These are phyloP conservation scores for Collichthys lucidus DNA, from an alignment of 2,113 vertebrate genomes.

Conservation along the genomic window DNA sequence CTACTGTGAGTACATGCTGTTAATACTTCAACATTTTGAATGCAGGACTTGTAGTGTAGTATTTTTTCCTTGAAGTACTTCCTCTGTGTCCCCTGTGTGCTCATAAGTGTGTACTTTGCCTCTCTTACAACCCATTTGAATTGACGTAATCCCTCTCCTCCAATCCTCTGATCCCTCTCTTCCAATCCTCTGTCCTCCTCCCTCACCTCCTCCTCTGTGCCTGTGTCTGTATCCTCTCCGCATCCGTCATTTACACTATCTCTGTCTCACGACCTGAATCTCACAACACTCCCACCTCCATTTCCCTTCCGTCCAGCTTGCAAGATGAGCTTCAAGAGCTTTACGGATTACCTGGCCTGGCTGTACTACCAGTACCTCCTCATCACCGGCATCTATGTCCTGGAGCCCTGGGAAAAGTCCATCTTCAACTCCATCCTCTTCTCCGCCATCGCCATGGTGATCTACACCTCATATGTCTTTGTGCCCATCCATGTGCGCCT, in stretches of 20 bases:
- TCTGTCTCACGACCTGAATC: conserved; percentile 1
- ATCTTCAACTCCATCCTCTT: conserved; percentile 93
- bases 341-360: conserved; percentile 93
- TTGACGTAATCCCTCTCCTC: background rate
- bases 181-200: background rate
- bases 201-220: background rate
- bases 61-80: background rate
- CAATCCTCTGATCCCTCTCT: background rate
- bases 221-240: background rate
- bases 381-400: conserved; percentile 94
- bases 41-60: background rate
- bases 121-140: background rate
- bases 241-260: background rate
- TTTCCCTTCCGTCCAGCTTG: conserved; percentile 16
- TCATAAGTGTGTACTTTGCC: background rate
- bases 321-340: conserved; percentile 89
- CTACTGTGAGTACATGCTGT: background rate
- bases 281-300: background rate
- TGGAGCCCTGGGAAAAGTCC: conserved; percentile 97
- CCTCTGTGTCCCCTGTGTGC: background rate
- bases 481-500: conserved; percentile 93
- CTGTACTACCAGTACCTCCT: conserved; percentile 98
- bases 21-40: background rate
- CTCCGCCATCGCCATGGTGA: conserved; percentile 91
- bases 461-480: conserved; percentile 96